A percentile compares a stretch with the other conserved stretches of the same genome.
phyloP scores from a whole-genome alignment of 2,888 invertebrate genomes.

The Toxonevra muliebris region DNA sequence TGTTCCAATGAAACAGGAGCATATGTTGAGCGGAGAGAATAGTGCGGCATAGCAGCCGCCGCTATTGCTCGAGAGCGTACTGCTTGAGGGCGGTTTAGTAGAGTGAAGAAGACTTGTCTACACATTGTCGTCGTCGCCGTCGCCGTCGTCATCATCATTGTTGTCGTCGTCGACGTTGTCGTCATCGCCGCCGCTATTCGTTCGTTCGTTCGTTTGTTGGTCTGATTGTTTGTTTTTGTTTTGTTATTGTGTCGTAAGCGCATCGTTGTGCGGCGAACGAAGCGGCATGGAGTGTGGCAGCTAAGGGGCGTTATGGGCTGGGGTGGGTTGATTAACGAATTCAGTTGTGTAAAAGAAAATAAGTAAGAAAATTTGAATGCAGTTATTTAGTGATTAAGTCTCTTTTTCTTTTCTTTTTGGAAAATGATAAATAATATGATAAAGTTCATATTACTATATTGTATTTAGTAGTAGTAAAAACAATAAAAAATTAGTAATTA shows the following conservation, averaged over 20 bases:
- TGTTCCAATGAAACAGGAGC: constrained; percentile 48
- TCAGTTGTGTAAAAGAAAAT: not conserved
- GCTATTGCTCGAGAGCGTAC: constrained; percentile 32
- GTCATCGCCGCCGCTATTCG: not conserved
- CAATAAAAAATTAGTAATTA: not conserved
- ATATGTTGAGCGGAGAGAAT: constrained; percentile 46
- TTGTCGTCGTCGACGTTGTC: too few species aligned
- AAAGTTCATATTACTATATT: not conserved
- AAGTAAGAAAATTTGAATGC: constrained; percentile 29
- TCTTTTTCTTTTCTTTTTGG: constrained; percentile 9
- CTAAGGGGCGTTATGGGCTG: not conserved
- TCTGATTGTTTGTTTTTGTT: constrained; percentile 9
- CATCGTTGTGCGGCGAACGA: constrained; percentile 16
- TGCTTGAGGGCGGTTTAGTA: constrained; percentile 40
- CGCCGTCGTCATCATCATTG: too few species aligned
- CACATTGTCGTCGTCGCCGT: too few species aligned
- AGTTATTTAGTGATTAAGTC: constrained; percentile 39
- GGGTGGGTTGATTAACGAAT: constrained; percentile 3
- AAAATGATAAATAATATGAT: constrained; percentile 1
- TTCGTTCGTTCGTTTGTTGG: not conserved
- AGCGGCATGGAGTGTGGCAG: constrained; percentile 13
- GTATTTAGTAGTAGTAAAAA: not conserved
- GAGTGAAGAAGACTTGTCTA: constrained; percentile 18
- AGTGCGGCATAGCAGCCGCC: constrained; percentile 56
- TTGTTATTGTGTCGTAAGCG: constrained; percentile 26